These are phyloP conservation scores for Laspeyria flexula DNA, from an alignment of 2,888 invertebrate species.

Conservation along the genomic window DNA sequence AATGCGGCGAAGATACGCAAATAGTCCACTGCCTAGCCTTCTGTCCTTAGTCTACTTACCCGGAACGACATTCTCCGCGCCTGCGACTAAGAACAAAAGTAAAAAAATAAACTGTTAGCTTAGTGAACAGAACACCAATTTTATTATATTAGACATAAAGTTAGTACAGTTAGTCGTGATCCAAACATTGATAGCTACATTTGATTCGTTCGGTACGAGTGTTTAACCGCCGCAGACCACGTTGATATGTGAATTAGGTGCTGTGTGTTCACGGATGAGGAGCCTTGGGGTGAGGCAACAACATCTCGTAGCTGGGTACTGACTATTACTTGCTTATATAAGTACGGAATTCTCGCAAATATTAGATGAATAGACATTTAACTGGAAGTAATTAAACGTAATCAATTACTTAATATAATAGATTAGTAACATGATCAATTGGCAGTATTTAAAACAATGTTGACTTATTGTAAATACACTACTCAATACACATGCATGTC, in stretches of 20 bases:
- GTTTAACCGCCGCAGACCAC: not conserved
- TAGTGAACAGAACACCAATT: not conserved
- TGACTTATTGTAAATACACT: not conserved
- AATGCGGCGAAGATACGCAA: conserved; percentile 79
- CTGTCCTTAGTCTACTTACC: conserved; percentile 39
- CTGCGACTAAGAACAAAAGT: conserved; percentile 16
- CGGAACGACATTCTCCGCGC: conserved; percentile 38
- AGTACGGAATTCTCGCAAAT: not conserved
- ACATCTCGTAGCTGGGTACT: too few relatives aligned
- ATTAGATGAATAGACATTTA: not conserved
- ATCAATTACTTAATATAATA: too few relatives aligned
- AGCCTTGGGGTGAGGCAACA: not conserved
- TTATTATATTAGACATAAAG: not conserved
- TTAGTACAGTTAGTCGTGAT: too few relatives aligned
- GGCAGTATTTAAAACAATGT: not conserved
- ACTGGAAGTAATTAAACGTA: too few relatives aligned
- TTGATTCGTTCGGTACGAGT: not conserved
- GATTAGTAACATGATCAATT: not conserved
- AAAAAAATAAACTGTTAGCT: not conserved
- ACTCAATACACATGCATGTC: conserved; percentile 1
- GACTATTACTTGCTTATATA: too few relatives aligned
- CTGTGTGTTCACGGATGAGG: not conserved
- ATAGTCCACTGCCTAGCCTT: conserved; percentile 56
- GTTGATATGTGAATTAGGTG: too few relatives aligned
- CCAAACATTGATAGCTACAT: not conserved